These are phyloP conservation scores for Pseudomyrmex gracilis DNA, from an alignment of 1,140 invertebrate genomes.

Conservation along the genomic window DNA sequence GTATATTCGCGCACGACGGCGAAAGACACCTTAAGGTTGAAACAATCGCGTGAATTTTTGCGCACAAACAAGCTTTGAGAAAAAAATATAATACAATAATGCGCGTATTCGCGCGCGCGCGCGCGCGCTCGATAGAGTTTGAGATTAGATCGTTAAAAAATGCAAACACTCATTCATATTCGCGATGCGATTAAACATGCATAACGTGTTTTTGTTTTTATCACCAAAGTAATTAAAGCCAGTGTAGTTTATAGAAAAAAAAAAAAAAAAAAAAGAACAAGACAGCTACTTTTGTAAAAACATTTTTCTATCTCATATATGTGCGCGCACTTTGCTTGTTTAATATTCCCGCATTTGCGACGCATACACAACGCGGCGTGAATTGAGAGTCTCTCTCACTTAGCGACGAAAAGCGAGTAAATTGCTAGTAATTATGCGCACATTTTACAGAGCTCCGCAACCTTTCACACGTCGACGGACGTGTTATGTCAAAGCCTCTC, in stretches of 20 bases:
- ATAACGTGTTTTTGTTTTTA: neutral
- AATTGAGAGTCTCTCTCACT: neutral
- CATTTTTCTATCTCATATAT: neutral
- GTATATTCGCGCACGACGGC: too few relatives aligned
- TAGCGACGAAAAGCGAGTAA: neutral
- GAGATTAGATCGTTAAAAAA: constrained; percentile 3
- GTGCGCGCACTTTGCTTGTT: neutral
- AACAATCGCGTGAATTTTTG: neutral
- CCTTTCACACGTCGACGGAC: neutral
- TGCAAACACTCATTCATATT: neutral
- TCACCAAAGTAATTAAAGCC: neutral
- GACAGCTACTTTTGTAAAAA: too few relatives aligned
- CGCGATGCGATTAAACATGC: neutral
- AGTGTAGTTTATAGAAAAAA: neutral
- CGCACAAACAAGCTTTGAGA: neutral
- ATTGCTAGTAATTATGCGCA: constrained; percentile 20
- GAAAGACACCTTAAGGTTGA: neutral
- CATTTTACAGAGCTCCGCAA: constrained; percentile 12
- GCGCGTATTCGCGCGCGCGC: too few relatives aligned
- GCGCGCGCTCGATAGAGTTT: neutral
- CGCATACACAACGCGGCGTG: too few relatives aligned
- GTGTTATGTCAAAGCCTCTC: neutral
- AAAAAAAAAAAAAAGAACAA: too few relatives aligned
- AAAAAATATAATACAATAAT: neutral
- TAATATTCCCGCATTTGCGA: neutral